These are phyloP conservation scores for Pelochelys cantorii DNA, from an alignment of 2,797 vertebrate genomes.

Conservation along the genomic window DNA sequence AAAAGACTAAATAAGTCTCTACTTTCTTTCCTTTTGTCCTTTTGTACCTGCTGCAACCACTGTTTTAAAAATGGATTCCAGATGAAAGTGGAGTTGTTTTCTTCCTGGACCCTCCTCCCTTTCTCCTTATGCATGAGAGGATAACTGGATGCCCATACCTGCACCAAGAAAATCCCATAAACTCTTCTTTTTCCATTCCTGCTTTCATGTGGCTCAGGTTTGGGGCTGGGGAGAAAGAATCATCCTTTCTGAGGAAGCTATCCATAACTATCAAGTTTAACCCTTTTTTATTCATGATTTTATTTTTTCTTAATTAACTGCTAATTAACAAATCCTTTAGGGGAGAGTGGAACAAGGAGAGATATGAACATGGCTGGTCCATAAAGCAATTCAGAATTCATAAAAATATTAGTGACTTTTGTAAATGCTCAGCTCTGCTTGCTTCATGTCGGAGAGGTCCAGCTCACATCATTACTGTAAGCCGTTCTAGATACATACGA, in stretches of 20 bases:
- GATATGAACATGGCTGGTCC: not conserved
- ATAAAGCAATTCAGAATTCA: accelerated
- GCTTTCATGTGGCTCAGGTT: constrained; percentile 21
- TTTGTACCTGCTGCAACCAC: constrained; percentile 49
- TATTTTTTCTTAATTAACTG: not conserved
- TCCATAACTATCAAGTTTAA: accelerated
- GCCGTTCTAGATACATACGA: not conserved
- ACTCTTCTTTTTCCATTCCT: constrained; percentile 9
- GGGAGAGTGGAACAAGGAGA: not conserved
- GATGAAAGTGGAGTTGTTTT: constrained; percentile 22
- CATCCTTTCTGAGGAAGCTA: not conserved
- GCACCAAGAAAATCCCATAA: constrained; percentile 18
- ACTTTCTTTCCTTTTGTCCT: not conserved
- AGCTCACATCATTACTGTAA: accelerated
- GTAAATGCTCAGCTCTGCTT: not conserved
- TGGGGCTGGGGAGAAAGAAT: not conserved
- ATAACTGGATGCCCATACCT: constrained; percentile 15
- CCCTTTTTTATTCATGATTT: not conserved
- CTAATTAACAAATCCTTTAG: not conserved
- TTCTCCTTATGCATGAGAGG: not conserved
- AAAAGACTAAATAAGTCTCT: not conserved
- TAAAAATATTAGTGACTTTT: accelerated
- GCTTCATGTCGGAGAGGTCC: not conserved
- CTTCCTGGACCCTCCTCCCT: not conserved
- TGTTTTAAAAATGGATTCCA: constrained; percentile 62